Conservation (phyloP, 2,888 invertebrate species). For the Elegia similella region DNA sequence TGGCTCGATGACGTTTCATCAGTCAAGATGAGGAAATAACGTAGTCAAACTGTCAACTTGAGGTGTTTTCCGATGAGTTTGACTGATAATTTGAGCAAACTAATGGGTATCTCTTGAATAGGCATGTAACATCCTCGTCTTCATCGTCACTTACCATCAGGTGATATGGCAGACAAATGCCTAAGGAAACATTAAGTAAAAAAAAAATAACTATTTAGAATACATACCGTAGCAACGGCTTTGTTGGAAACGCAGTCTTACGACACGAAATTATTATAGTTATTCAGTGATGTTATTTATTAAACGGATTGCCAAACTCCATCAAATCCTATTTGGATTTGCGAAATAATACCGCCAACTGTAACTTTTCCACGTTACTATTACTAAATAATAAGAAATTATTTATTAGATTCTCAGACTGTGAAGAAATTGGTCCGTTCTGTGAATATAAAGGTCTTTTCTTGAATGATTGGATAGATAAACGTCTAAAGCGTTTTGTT, state of each 20-base stretch:
- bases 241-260: neutral
- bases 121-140: too few relatives aligned
- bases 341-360: constrained; percentile 35
- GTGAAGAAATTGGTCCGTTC: constrained; percentile 8
- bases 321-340: constrained; percentile 44
- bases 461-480: neutral
- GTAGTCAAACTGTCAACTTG: too few relatives aligned
- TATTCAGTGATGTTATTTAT: constrained; percentile 20
- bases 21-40: too few relatives aligned
- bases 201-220: too few relatives aligned
- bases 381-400: constrained; percentile 18
- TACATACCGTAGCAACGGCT: too few relatives aligned
- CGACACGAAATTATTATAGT: constrained; percentile 15
- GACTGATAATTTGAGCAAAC: too few relatives aligned
- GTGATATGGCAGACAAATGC: too few relatives aligned
- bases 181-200: too few relatives aligned
- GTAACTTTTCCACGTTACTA: constrained; percentile 14
- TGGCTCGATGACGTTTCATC: too few relatives aligned
- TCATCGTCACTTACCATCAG: too few relatives aligned
- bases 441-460: neutral
- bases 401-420: constrained; percentile 13
- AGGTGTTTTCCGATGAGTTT: too few relatives aligned
- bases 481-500: neutral
- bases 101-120: too few relatives aligned
- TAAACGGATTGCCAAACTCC: constrained; percentile 39